Conservation (phyloP, 1,140 invertebrate genomes). For the Camponotus floridanus region DNA sequence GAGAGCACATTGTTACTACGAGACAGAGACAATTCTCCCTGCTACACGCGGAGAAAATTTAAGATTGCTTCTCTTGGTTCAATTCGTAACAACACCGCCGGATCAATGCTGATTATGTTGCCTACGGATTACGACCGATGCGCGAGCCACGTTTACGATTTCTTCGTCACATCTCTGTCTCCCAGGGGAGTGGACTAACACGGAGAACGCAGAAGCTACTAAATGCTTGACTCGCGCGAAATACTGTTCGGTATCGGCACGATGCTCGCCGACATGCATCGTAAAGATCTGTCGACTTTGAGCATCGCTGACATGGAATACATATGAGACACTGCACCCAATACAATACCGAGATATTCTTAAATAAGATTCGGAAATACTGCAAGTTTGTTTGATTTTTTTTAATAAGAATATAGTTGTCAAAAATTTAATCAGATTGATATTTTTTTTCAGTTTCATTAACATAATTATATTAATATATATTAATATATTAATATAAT, state of each 20-base stretch:
- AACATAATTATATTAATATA: too few relatives aligned
- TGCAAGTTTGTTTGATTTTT: not conserved
- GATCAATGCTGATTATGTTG: constrained; percentile 22
- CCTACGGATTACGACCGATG: constrained; percentile 15
- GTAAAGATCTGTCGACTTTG: not conserved
- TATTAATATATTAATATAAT: too few relatives aligned
- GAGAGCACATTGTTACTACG: not conserved
- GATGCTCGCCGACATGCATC: not conserved
- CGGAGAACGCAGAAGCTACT: constrained; percentile 22
- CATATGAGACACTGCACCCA: not conserved
- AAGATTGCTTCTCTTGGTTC: not conserved
- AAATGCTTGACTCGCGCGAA: constrained; percentile 40
- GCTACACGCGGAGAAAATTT: not conserved
- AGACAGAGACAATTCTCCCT: not conserved
- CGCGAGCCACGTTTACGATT: constrained; percentile 9
- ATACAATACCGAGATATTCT: not conserved
- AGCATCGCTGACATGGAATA: not conserved
- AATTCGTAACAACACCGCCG: not conserved
- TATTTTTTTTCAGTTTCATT: not conserved
- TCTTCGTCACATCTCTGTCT: constrained; percentile 3
- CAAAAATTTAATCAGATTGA: too few relatives aligned
- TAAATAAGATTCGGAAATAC: not conserved
- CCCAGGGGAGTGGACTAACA: not conserved
- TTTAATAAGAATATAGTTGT: too few relatives aligned
- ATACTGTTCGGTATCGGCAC: constrained; percentile 1